A percentile compares a stretch with the other conserved stretches of the same genome.
phyloP scores from a whole-genome alignment of 2,797 vertebrate species.

The Glyptemys insculpta region DNA sequence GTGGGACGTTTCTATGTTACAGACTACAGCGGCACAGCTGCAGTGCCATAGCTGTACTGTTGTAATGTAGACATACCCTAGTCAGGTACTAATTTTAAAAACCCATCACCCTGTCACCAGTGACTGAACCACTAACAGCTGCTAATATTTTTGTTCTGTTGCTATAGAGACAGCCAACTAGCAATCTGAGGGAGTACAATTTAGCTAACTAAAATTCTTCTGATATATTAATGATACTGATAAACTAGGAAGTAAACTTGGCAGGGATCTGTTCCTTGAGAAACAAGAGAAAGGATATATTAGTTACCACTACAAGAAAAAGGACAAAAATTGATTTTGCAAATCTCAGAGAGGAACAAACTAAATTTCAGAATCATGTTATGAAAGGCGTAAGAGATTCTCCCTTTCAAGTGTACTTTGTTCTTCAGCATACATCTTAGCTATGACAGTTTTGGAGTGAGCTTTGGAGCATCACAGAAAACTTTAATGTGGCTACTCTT shows the following conservation, averaged over 20 bases:
- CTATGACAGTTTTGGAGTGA: not conserved
- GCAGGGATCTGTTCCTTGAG: not conserved
- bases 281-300: not conserved
- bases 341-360: not conserved
- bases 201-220: not conserved
- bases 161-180: conserved; percentile 1
- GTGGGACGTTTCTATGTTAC: not conserved
- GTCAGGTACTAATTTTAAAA: not conserved
- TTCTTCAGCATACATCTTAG: not conserved
- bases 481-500: not conserved
- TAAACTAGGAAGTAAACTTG: not conserved
- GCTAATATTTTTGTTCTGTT: conserved; percentile 2
- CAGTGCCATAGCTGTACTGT: not conserved
- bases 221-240: not conserved
- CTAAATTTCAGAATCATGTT: not conserved
- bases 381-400: not conserved
- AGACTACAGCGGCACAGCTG: not conserved
- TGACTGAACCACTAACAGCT: not conserved
- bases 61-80: not conserved
- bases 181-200: not conserved
- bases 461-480: not conserved
- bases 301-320: not conserved
- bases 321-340: not conserved
- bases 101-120: not conserved
- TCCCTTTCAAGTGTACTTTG: not conserved